Percentiles rank a stretch among this genome's conserved stretches.
phyloP scores from a whole-genome alignment of 2,888 invertebrate genomes.

The Erebia epiphron region DNA sequence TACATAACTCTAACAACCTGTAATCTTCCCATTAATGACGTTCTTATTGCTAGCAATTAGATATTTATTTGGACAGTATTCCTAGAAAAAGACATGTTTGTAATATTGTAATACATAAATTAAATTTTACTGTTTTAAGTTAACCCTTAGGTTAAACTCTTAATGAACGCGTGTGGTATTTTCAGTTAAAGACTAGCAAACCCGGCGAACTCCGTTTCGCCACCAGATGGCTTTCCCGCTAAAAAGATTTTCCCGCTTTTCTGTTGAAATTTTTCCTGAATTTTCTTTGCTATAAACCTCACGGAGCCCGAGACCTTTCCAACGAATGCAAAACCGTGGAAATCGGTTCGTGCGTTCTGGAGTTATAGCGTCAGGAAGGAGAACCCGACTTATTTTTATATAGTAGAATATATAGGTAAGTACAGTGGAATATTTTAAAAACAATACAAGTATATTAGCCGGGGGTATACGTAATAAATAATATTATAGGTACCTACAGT shows the following conservation, averaged over 20 bases:
- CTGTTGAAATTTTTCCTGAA: too few species aligned
- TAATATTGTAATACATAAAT: constrained; percentile 54
- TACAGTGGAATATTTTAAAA: neutral
- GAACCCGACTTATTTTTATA: too few species aligned
- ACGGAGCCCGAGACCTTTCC: too few species aligned
- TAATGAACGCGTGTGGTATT: constrained; percentile 50
- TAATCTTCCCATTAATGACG: constrained; percentile 69
- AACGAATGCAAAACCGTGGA: too few species aligned
- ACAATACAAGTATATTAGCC: constrained; percentile 8
- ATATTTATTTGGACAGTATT: constrained; percentile 75
- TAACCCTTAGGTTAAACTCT: constrained; percentile 52
- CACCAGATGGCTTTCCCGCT: too few species aligned
- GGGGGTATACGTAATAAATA: constrained; percentile 41
- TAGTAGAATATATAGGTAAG: too few species aligned
- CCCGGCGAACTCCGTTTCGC: too few species aligned
- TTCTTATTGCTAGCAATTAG: constrained; percentile 50
- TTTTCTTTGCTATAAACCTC: too few species aligned
- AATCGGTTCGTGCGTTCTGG: too few species aligned
- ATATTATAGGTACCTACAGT: constrained; percentile 36
- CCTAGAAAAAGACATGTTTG: constrained; percentile 79
- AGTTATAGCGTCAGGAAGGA: too few species aligned
- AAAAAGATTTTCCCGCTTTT: too few species aligned
- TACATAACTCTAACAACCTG: constrained; percentile 49
- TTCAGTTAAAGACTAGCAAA: constrained; percentile 10
- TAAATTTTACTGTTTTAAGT: constrained; percentile 58